Evolutionary conservation across 2,113 vertebrate genomes (phyloP), one percentile per base, ranked within the genome.

Genomic region (Forbesichthys papilliferus): DNA sequence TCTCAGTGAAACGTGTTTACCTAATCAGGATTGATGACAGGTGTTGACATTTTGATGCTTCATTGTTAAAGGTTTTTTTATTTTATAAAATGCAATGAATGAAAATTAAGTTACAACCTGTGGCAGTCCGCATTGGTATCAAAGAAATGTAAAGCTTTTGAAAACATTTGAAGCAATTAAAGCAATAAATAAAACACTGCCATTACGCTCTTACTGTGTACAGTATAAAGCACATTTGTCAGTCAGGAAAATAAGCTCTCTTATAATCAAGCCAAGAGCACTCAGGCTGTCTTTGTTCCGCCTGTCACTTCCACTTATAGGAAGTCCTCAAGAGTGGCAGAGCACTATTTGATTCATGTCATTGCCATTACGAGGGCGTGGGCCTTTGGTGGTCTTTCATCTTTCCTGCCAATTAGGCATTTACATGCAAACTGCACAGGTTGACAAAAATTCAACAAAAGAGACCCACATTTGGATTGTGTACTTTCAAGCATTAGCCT

Each of bases 231-330:
- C 13, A 55, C 16, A 18, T 9, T 55, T 20, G 66, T 58, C 3
- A 27, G 27, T 27, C 27, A 66, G 56, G 62, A 61, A 58, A 34
- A 27, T 34, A 60, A 67, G 71, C 18, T 12, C 66, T 42, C 49
- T 49, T 27, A 10, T 9, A 63, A 14, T 61, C 34, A 5, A 68
- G 16, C 34, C 55, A 60, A 56, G 36, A 56, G 33, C 9, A 14
- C 46, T 54, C 56, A 56, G 64, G 7, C 60, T 14, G 48, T 49
- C 48, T 61, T 48, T 48, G 46, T 20, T 49, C 46, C 14, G 58
- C 58, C 13, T 42, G 58, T 49, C 16, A 34, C 18, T 63, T 49
- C n/a, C 61, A 20, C 11, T 11, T 63, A 27, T 8, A 20, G 16
- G 47, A 48, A 6, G 46, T 48, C 10, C 10, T 3, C 12, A 48